Evolutionary conservation across 2,797 vertebrate species (phyloP).

Genomic region (Acanthurus leucopareius): DNA sequence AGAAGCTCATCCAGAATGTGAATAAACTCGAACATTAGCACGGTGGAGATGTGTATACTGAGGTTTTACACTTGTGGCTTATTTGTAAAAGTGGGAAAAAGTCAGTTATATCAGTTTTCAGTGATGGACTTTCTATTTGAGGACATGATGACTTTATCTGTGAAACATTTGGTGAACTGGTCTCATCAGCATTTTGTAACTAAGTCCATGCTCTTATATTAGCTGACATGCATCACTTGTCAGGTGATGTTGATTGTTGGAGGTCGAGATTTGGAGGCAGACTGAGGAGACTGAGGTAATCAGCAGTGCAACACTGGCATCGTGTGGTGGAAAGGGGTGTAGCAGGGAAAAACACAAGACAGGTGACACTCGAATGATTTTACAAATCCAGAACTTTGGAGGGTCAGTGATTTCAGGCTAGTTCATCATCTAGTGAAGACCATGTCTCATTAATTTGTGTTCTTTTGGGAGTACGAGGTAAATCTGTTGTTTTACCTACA

Average conservation of each 20-base stretch:
- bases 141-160: neutral
- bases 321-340: constrained; percentile 57
- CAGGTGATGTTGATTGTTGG: neutral
- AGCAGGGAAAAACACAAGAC: constrained; percentile 22
- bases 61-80: neutral
- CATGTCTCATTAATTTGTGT: neutral
- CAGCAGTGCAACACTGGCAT: constrained; percentile 69
- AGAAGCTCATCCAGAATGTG: constrained; percentile 5
- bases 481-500: neutral
- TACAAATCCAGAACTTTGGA: neutral
- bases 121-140: neutral
- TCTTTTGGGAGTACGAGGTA: neutral
- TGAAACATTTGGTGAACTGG: neutral
- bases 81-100: neutral
- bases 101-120: no score
- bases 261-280: neutral
- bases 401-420: neutral
- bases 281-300: neutral
- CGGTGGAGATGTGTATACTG: neutral
- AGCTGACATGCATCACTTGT: neutral
- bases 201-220: neutral
- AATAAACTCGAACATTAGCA: neutral
- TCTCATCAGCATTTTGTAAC: neutral
- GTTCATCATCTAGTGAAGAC: neutral
- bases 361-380: neutral